A percentile compares a stretch with the other conserved stretches of the same genome.
Evolutionary conservation across 2,113 vertebrate species (phyloP).

Genomic region (Strix aluco): DNA sequence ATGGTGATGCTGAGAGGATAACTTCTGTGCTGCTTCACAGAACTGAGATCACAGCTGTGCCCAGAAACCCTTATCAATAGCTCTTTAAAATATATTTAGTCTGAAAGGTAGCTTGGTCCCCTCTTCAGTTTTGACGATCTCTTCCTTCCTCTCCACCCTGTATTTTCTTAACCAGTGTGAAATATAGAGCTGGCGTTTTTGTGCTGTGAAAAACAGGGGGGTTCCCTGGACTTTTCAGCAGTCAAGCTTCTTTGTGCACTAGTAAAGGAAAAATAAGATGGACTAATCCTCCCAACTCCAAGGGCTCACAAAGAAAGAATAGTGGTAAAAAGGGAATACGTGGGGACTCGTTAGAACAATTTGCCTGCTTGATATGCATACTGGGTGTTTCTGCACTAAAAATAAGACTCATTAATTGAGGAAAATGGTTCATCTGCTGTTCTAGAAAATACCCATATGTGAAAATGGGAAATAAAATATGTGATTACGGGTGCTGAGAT

Average conservation of each 20-base stretch:
- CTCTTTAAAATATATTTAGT: neutral
- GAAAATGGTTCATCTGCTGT: conserved; percentile 16
- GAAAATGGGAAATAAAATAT: conserved; percentile 9
- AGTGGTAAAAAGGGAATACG: neutral
- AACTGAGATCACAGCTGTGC: neutral
- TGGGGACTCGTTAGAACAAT: neutral
- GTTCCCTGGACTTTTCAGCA: neutral
- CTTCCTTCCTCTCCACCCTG: neutral
- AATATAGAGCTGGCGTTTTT: neutral
- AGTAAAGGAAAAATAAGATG: neutral
- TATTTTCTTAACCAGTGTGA: neutral
- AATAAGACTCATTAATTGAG: neutral
- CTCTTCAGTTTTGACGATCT: neutral
- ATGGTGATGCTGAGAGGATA: neutral
- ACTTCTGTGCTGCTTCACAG: neutral
- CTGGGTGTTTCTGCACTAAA: conserved; percentile 4
- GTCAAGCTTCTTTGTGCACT: neutral
- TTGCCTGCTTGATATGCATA: neutral
- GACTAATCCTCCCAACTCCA: neutral
- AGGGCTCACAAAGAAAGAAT: neutral
- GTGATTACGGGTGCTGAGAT: neutral
- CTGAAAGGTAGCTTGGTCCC: neutral
- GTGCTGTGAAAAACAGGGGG: neutral
- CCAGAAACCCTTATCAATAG: neutral
- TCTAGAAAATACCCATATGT: neutral